Base-by-base conservation (phyloP, 2,113 vertebrate genomes). In the Tachysurus vachellii region DNA sequence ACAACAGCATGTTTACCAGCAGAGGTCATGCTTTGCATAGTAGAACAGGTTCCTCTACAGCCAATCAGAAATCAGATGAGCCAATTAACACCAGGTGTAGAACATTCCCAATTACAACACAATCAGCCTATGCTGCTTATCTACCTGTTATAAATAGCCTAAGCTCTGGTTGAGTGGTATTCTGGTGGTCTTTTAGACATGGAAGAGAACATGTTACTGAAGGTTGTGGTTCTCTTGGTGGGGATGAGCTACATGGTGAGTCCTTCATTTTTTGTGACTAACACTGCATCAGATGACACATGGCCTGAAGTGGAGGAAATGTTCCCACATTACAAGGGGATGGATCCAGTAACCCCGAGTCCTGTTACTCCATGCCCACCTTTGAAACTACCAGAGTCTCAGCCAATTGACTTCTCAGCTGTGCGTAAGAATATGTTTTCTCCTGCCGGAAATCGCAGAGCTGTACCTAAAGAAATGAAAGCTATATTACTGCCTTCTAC, bases 181-280 rank as follows among this genome's bases (percentile, higher is more conserved):
- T 9, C n/a, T 61, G 79, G 13, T 3, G 53, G 31, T 81, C 56
- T 81, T 59, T 61, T 26, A 44, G 21, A 61, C 0, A 8, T 56
- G 50, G 4, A 59, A 26, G 10, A 2, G 36, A 88, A 87, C 59
- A 94, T 94, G 91, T 80, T 28, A 56, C 14, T 88, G 3, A 36
- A 56, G 13, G 44, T 36, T 2, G 61, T 50, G 71, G 66, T 87
- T 1, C 5, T 93, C 83, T 71, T 92, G 2, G 73, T 92, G 1
- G 23, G 91, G 2, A 1, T 91, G 16, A 56, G 79, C 88, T 88
- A 2, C 23, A 86, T 70, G 85, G 89, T 42, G 5, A 82, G 23
- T 23, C 1, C 82, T 70, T 61, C 47, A 79, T 66, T 26, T 9
- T 89, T 88, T 31, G 47, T 16, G 9, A 64, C 23, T 0, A 26